Conservation (phyloP, 2,113 vertebrate species). For the Xiphophorus couchianus region DNA sequence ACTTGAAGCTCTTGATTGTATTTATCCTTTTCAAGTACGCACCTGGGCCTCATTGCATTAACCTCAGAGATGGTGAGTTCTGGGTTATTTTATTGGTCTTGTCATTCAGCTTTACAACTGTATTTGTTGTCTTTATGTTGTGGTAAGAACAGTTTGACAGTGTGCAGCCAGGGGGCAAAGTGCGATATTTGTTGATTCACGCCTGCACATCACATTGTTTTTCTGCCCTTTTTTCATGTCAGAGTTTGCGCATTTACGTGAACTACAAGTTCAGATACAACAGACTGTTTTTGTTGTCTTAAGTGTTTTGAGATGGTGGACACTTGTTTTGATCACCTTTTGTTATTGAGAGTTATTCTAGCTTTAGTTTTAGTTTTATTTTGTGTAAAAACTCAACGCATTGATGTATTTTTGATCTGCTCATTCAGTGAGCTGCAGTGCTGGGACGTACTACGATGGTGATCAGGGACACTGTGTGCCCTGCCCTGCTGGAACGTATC, state of each 20-base stretch:
- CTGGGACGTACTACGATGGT: constrained; percentile 80
- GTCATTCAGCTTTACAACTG: constrained; percentile 33
- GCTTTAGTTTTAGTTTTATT: neutral
- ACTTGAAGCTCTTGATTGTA: constrained; percentile 24
- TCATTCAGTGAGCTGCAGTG: constrained; percentile 83
- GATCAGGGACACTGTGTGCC: constrained; percentile 83
- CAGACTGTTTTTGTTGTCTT: constrained; percentile 29
- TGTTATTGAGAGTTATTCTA: neutral
- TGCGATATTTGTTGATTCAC: constrained; percentile 45
- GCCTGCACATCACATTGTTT: constrained; percentile 43
- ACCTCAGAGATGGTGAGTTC: constrained; percentile 45
- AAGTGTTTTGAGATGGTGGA: constrained; percentile 32
- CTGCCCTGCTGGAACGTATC: constrained; percentile 86
- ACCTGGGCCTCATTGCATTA: constrained; percentile 39
- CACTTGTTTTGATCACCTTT: constrained; percentile 8
- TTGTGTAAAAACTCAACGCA: neutral
- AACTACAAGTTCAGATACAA: constrained; percentile 38
- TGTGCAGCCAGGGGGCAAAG: constrained; percentile 32
- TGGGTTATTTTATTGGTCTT: constrained; percentile 51
- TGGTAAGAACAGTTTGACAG: constrained; percentile 50
- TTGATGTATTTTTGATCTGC: neutral
- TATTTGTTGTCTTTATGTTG: constrained; percentile 52
- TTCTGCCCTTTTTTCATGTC: constrained; percentile 16
- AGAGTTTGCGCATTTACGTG: constrained; percentile 23
- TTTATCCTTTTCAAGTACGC: constrained; percentile 46